Evolutionary conservation across 2,888 invertebrate species (phyloP), one percentile per base, ranked within the genome.

Genomic region (Macrosoma leucophasiata): DNA sequence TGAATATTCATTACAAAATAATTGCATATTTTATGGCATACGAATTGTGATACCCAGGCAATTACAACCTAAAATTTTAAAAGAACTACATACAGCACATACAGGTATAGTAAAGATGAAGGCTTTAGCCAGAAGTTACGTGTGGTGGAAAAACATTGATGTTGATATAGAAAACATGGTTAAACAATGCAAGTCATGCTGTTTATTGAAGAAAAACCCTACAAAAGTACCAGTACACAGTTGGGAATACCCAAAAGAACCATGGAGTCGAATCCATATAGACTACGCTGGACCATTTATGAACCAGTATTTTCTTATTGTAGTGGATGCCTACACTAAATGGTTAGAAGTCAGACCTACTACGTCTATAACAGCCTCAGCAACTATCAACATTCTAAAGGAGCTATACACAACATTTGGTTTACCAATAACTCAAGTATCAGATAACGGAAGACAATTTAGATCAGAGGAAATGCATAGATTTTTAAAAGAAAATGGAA

Each of bases 91-190:
- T 36, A 38, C 38, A 6, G 28, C 28, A 4, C 43, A 41, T 27
- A 21, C 24, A 24, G 43, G 43, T 3, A 33, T 41, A 6, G 34
- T 36, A 9, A 24, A 39, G n/a, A 49, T 38, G 11, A 47, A 49
- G 25, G 34, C 38, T 7, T 11, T 42, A 9, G 42, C 45, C n/a
- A 20, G 43, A 13, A 40, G 43, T 11, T 49, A 44, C 27, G 30
- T 46, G 2, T 46, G 42, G 39, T 46, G 44, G 38, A 38, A 33
- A 13, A 13, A 36, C 3, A 21, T 47, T n/a, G 34, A 50, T 19
- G 18, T 21, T n/a, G 34, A 34, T 4, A 34, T 34, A 23, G 30
- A 38, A 2, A 20, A 5, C 13, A 8, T 31, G 9, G 26, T 33
- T 9, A n/a, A 10, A 7, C 15, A 8, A 2, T 37, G 29, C 11